Evolutionary conservation across 2,113 vertebrate species (phyloP).

Genomic region (Istiophorus platypterus): DNA sequence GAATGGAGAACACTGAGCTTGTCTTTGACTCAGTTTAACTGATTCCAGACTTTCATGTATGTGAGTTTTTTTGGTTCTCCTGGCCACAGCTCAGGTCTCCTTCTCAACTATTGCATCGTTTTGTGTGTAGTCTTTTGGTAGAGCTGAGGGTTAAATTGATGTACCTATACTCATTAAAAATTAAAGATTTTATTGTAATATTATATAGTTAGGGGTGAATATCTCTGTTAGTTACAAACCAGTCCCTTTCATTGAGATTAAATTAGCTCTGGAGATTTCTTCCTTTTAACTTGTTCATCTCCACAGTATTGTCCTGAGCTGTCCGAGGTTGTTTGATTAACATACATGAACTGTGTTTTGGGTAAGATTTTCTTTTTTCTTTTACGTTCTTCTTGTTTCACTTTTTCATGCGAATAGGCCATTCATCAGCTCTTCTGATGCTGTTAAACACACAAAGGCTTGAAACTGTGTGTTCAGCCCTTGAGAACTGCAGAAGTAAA

Average conservation of each 20-base stretch:
- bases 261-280: too few relatives aligned
- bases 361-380: neutral
- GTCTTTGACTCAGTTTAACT: neutral
- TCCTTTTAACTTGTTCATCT: neutral
- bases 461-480: conserved; percentile 49
- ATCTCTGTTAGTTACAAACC: too few relatives aligned
- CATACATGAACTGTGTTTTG: conserved; percentile 2
- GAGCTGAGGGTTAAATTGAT: neutral
- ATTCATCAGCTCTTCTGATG: conserved; percentile 57
- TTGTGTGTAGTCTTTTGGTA: neutral
- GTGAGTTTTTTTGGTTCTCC: neutral
- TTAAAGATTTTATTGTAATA: too few relatives aligned
- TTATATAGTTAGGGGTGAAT: too few relatives aligned
- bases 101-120: neutral
- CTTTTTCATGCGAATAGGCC: conserved; percentile 56
- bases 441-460: conserved; percentile 57
- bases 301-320: neutral
- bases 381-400: conserved; percentile 37
- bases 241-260: too few relatives aligned
- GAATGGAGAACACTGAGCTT: neutral
- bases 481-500: conserved; percentile 43
- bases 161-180: too few relatives aligned
- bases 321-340: conserved; percentile 40
- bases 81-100: neutral
- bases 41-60: neutral